Evolutionary conservation across 1,140 invertebrate species (phyloP).

Genomic region (Drosophila biarmipes): DNA sequence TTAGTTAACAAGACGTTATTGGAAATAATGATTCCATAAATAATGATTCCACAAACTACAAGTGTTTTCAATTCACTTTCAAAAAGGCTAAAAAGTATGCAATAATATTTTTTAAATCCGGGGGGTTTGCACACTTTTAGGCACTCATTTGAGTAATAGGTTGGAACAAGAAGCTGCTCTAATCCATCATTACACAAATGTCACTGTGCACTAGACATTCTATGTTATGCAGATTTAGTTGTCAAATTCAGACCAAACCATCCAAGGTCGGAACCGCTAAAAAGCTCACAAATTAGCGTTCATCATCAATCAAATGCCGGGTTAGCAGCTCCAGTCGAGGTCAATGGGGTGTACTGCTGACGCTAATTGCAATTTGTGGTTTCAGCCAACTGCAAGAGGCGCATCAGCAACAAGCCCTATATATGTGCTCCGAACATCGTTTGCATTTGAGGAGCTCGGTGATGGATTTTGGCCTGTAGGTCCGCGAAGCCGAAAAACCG

Average conservation of each 20-base stretch:
- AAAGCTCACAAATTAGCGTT: slow-evolving; percentile 40
- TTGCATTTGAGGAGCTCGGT: slow-evolving; percentile 5
- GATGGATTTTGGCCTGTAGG: slow-evolving; percentile 34
- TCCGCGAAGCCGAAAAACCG: slow-evolving; percentile 37
- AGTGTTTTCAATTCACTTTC: no score
- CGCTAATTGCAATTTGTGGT: slow-evolving; percentile 64
- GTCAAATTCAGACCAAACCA: background rate
- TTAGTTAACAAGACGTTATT: no score
- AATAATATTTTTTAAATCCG: background rate
- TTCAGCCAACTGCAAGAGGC: slow-evolving; percentile 16
- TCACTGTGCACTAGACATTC: background rate
- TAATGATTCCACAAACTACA: no score
- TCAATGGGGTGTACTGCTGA: slow-evolving; percentile 28
- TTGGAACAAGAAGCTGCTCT: no score
- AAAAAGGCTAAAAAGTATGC: no score
- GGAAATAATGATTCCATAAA: background rate
- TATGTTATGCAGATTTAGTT: slow-evolving; percentile 14
- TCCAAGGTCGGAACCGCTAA: background rate
- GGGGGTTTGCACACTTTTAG: no score
- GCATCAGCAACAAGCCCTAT: slow-evolving; percentile 15
- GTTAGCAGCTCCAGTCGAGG: slow-evolving; percentile 27
- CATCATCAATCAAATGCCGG: slow-evolving; percentile 55
- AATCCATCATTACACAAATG: slow-evolving; percentile 19
- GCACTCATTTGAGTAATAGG: no score
- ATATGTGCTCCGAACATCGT: slow-evolving; percentile 13